phyloP scores from a whole-genome alignment of 2,113 vertebrate species.

The Casuarius casuarius region DNA sequence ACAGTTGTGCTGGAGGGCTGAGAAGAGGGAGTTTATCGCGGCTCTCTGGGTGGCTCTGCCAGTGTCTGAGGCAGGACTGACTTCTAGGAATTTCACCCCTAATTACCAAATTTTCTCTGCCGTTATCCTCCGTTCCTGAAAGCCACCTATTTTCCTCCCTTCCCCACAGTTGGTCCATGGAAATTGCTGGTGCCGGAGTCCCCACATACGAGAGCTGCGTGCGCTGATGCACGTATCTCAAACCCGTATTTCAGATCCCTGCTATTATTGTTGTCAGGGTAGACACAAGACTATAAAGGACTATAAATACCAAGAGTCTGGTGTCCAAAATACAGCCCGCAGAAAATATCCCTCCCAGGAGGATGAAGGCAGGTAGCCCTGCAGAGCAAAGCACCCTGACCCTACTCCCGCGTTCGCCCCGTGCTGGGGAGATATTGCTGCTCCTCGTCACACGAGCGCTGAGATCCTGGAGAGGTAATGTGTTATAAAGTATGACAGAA shows the following conservation, averaged over 20 bases:
- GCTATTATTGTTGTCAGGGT: not conserved
- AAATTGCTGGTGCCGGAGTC: accelerated
- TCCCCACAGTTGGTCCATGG: not conserved
- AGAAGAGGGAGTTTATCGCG: not conserved
- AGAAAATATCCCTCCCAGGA: not conserved
- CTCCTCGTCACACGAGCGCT: not conserved
- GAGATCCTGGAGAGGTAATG: not conserved
- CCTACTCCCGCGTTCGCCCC: not conserved
- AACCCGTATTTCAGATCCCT: not conserved
- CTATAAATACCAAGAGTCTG: not conserved
- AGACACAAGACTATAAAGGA: not conserved
- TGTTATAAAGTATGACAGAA: not conserved
- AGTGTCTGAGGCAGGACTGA: not conserved
- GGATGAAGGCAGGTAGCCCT: not conserved
- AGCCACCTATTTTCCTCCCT: not conserved
- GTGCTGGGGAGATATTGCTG: not conserved
- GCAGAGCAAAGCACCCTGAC: not conserved
- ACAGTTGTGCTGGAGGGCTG: not conserved
- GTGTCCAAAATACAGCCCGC: not conserved
- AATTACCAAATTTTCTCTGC: not conserved
- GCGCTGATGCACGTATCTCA: accelerated
- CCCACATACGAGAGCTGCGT: not conserved
- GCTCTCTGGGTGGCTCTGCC: not conserved
- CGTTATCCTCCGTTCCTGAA: not conserved
- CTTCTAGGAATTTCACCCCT: not conserved